Evolutionary conservation across 30 jellyfish, hydroid and myxozoan species (phyloP).

Genomic region (Rhopilema esculentum): DNA sequence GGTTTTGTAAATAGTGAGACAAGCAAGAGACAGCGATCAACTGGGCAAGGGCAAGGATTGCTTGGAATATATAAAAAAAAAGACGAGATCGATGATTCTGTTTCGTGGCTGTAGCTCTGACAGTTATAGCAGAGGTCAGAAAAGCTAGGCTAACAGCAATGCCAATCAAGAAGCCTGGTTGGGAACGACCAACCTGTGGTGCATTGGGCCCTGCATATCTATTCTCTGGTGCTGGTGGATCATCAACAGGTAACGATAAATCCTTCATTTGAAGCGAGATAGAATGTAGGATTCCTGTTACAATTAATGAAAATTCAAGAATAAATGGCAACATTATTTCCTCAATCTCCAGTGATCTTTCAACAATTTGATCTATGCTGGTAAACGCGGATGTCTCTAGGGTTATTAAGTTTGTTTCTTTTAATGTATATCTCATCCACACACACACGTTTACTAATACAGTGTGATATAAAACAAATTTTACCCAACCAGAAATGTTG

Average conservation of each 20-base stretch:
- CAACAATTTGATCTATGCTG: neutral
- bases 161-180: constrained; percentile 5
- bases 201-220: neutral
- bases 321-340: constrained; percentile 19
- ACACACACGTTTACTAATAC: constrained; percentile 43
- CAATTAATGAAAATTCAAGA: constrained; percentile 15
- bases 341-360: neutral
- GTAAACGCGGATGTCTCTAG: neutral
- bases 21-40: neutral
- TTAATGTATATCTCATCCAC: constrained; percentile 32
- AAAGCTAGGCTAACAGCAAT: neutral
- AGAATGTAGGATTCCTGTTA: constrained; percentile 16
- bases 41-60: neutral
- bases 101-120: neutral
- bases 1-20: neutral
- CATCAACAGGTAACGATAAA: neutral
- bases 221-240: neutral
- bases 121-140: neutral
- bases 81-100: neutral
- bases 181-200: neutral
- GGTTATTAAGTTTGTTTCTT: constrained; percentile 21
- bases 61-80: neutral
- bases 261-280: neutral
- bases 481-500: neutral
- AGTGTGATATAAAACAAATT: constrained; percentile 36